Evolutionary conservation across 1,140 invertebrate genomes (phyloP), one percentile per base, ranked within the genome.

Genomic region (Heliconius himera): DNA sequence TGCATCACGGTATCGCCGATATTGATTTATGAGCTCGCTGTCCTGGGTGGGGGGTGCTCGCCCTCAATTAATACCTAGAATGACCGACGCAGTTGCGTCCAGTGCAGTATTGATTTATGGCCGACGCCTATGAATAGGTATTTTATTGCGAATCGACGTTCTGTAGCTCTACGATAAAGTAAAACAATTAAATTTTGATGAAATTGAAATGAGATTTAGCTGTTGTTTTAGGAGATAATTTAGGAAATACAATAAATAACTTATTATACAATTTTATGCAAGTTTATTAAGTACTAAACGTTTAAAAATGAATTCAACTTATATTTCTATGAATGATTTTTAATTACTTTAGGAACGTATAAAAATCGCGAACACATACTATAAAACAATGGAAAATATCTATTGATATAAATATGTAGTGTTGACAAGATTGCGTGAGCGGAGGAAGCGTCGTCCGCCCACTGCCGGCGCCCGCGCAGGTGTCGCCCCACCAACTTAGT

Each of bases 381-480:
- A 72, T 38, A 72, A 72, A 72, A 72, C 29, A 38, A 72, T 72
- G n/a, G 29, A 72, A 20, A 38, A 49, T 71, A 77, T 77, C 66
- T 77, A 77, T 77, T 77, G 49, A 46, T 77, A 11, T 41, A 41
- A 11, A 41, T 46, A 77, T 78, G 73, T 74, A 74, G 56, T 66
- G 77, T 78, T 78, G 77, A 78, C 77, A 81, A 77, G 41, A 54
- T 16, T 70, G 54, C 71, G 78, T 70, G 81, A 78, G 81, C 85
- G 87, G 79, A 83, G 85, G 88, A 87, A 81, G 88, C 84, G 85
- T 80, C 84, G 84, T 85, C 86, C 86, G 86, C 90, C 89, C 87
- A 90, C 90, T 81, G 71, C 66, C 84, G 84, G 87, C 89, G 86
- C 86, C 89, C 87, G 88, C 85, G 86, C 89, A 89, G 83, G 85